phyloP scores from a whole-genome alignment of 2,113 vertebrate species.

The Choloepus hoffmanni region DNA sequence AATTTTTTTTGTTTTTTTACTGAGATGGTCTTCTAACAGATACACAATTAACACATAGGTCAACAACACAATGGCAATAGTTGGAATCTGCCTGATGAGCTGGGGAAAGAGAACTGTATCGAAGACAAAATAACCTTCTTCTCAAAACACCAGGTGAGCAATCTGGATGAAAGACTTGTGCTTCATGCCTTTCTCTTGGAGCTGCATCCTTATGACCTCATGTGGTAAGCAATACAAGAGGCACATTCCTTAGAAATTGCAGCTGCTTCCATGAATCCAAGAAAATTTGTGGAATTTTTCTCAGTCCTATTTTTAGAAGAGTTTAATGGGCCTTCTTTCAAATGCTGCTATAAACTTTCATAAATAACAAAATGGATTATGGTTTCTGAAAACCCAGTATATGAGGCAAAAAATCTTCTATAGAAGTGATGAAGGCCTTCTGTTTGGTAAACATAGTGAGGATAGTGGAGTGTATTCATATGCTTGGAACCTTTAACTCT shows the following conservation, averaged over 20 bases:
- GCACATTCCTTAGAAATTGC: conserved; percentile 98
- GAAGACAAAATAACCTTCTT: conserved; percentile 93
- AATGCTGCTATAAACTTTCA: conserved; percentile 94
- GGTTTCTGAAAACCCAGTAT: conserved; percentile 97
- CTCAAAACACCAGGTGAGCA: conserved; percentile 92
- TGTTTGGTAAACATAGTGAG: conserved; percentile 92
- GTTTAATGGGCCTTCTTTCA: conserved; percentile 84
- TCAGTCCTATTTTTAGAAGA: conserved; percentile 84
- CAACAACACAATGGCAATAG: conserved; percentile 97
- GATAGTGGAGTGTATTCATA: conserved; percentile 96
- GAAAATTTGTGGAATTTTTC: conserved; percentile 89
- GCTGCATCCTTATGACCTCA: conserved; percentile 82
- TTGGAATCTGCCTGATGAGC: conserved; percentile 98
- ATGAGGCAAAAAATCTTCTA: conserved; percentile 95
- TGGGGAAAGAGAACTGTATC: conserved; percentile 88
- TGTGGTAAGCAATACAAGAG: conserved; percentile 98
- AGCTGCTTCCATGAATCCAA: conserved; percentile 95
- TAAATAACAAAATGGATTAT: conserved; percentile 99
- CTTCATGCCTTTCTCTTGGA: conserved; percentile 95
- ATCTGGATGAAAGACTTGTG: conserved; percentile 97
- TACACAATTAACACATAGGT: conserved; percentile 97
- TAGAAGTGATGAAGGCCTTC: conserved; percentile 97
- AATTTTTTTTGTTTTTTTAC: conserved; percentile 80
- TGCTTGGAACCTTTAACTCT: conserved; percentile 95
- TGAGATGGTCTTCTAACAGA: conserved; percentile 91